These are phyloP conservation scores for Anastatus disparis DNA, from an alignment of 1,140 invertebrate genomes.

Conservation along the genomic window DNA sequence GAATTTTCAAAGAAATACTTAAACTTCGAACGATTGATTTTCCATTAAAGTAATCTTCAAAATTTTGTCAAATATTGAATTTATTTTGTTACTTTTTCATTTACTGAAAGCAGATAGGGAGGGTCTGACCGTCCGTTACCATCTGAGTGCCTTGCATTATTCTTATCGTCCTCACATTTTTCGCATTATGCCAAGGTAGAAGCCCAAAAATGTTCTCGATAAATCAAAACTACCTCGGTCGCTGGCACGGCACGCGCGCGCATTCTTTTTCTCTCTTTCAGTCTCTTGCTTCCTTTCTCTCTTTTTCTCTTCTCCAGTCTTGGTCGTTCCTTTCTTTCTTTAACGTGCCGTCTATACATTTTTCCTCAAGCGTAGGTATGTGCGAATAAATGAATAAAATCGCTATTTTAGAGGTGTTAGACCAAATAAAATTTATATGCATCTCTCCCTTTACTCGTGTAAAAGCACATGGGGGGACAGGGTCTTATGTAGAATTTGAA, in stretches of 20 bases:
- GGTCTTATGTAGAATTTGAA: too few relatives aligned
- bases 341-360: slow-evolving; percentile 9
- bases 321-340: neutral
- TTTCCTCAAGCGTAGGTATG: neutral
- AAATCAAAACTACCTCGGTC: slow-evolving; percentile 26
- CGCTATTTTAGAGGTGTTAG: slow-evolving; percentile 13
- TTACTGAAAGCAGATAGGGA: too few relatives aligned
- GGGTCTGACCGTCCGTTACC: neutral
- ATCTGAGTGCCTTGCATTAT: slow-evolving; percentile 43
- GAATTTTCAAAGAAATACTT: too few relatives aligned
- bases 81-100: neutral
- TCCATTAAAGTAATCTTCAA: too few relatives aligned
- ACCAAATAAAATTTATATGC: slow-evolving; percentile 26
- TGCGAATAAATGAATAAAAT: slow-evolving; percentile 33
- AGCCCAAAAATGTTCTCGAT: slow-evolving; percentile 21
- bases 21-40: too few relatives aligned
- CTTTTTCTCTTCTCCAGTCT: too few relatives aligned
- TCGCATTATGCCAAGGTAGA: slow-evolving; percentile 16
- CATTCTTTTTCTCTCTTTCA: slow-evolving; percentile 8
- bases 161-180: slow-evolving; percentile 43
- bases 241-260: neutral
- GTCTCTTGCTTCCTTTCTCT: too few relatives aligned
- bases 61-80: neutral
- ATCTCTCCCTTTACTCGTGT: neutral
- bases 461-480: too few relatives aligned